Percentiles rank a stretch among this genome's conserved stretches.
phyloP scores from a whole-genome alignment of 2,888 invertebrate species.

The Hirudinaria manillensis region DNA sequence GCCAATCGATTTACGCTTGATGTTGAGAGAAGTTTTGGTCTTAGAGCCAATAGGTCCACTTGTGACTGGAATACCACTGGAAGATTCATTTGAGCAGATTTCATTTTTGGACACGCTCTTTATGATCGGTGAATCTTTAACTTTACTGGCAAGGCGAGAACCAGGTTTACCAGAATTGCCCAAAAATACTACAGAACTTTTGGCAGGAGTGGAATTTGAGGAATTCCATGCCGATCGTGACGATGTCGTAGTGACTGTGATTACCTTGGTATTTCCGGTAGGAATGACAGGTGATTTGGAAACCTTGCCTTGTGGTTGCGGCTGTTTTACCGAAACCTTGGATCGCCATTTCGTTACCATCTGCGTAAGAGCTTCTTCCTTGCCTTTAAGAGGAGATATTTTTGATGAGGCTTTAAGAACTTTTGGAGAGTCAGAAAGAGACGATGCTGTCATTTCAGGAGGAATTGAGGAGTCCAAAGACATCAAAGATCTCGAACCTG shows the following conservation, averaged over 20 bases:
- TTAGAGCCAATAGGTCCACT: background rate
- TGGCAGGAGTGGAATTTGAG: background rate
- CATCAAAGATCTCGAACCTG: background rate
- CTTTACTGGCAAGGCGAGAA: background rate
- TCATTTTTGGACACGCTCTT: background rate
- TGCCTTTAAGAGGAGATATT: background rate
- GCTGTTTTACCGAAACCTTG: background rate
- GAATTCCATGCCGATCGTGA: background rate
- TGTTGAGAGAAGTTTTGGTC: background rate
- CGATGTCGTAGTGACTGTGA: background rate
- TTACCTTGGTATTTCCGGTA: background rate
- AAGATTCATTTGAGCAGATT: too few relatives aligned
- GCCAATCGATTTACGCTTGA: too few relatives aligned
- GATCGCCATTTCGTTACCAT: background rate
- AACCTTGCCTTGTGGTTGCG: background rate
- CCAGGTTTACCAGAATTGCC: too few relatives aligned
- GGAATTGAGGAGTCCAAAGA: slow-evolving; percentile 11
- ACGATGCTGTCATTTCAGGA: slow-evolving; percentile 1
- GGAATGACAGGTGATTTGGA: background rate
- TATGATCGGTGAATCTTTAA: background rate
- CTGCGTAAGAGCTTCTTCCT: slow-evolving; percentile 1
- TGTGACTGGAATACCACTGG: slow-evolving; percentile 11
- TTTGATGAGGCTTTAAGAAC: background rate
- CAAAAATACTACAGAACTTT: slow-evolving; percentile 6
- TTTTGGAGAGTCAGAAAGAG: slow-evolving; percentile 1